Evolutionary conservation across 2,113 vertebrate genomes (phyloP).

Genomic region (Bungarus multicinctus): DNA sequence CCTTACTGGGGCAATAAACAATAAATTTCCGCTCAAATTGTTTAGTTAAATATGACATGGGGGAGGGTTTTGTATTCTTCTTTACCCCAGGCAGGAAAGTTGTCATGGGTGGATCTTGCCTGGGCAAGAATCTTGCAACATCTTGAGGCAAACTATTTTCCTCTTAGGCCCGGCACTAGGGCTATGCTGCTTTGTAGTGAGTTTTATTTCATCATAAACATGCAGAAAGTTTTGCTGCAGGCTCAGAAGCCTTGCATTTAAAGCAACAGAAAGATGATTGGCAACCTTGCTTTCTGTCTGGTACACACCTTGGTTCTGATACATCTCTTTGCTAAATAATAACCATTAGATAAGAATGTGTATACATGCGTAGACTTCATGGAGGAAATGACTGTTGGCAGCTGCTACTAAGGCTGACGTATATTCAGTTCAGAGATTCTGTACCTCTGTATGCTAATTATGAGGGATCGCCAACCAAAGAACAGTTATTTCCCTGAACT

Average conservation of each 20-base stretch:
- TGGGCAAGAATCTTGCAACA: background rate
- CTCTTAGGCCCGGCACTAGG: background rate
- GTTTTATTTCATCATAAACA: background rate
- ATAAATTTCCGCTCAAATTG: too few relatives aligned
- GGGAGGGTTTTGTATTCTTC: too few relatives aligned
- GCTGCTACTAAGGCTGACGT: background rate
- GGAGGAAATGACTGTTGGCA: background rate
- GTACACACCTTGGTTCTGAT: background rate
- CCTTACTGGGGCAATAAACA: too few relatives aligned
- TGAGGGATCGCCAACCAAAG: background rate
- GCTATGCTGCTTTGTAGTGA: background rate
- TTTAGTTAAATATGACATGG: too few relatives aligned
- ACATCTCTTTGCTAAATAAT: too few relatives aligned
- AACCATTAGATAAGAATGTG: background rate
- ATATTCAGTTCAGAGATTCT: background rate
- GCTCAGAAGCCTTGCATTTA: background rate
- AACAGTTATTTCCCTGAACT: too few relatives aligned
- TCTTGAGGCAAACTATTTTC: background rate
- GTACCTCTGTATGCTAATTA: background rate
- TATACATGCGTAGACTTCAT: background rate
- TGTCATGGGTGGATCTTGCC: background rate
- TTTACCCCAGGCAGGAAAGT: too few relatives aligned
- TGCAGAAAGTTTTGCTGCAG: background rate
- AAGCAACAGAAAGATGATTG: background rate
- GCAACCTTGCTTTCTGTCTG: background rate